Evolutionary conservation across 2,113 vertebrate genomes (phyloP), one percentile per base, ranked within the genome.

Genomic region (Brachyhypopomus occidentalis): DNA sequence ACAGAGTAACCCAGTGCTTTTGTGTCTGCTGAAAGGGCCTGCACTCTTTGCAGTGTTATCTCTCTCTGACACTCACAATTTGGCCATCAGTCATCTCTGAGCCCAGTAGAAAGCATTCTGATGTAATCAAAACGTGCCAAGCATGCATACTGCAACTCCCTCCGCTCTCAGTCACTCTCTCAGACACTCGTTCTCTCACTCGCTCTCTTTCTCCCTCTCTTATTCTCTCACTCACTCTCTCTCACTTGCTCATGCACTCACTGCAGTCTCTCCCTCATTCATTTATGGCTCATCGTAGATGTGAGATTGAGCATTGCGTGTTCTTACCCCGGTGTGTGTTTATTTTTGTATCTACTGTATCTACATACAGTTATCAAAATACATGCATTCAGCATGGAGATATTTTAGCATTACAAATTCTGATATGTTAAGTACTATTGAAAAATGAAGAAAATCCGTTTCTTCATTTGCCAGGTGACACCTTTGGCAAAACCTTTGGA

Each of bases 81-180:
- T 83, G 36, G 64, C 56, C 25, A 22, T 30, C 82, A 83, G 62
- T 84, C 62, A 45, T 72, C 38, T 79, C 79, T 59, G 71, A 72
- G 25, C 78, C 63, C 30, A 62, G 22, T 19, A 20, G 64, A 36
- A 77, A 56, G 56, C 64, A 59, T 83, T 79, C 58, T 72, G 79
- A 87, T 83, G 84, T 63, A 85, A 85, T 85, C 84, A 87, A 83
- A 81, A 85, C 48, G 75, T 64, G 59, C 64, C 81, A 82, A 81
- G 60, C 77, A 56, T 66, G 69, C 78, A 27, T 34, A 9, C 23
- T 20, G 27, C 52, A 20, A 20, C 48, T 25, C 25, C 36, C 36
- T 63, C 38, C 52, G 5, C 75, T 48, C 56, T 59, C 63, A 34
- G 19, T 27, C 27, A 23, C 48, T 23, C 27, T 59, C 56, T 30